Base-by-base conservation (phyloP, 2,113 vertebrate genomes). In the Anguilla rostrata region DNA sequence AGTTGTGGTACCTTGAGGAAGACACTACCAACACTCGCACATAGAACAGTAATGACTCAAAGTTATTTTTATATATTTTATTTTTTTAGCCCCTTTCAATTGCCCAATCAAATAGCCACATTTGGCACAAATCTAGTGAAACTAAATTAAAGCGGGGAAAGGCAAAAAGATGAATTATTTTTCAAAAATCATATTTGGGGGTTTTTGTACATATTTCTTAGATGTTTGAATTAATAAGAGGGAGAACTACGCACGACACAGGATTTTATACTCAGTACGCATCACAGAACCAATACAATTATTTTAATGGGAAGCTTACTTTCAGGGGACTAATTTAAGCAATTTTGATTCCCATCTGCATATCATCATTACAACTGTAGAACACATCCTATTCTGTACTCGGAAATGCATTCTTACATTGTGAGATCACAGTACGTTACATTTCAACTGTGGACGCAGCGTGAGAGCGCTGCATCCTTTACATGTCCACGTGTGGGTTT, bases 1-100 rank as follows among this genome's bases (percentile, higher is more conserved):
- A 39, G 34, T 71, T 49, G 26, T 78, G 71, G 71, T 75, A 49
- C 39, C 66, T 14, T 34, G 41, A 85, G 84, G 84, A 85, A 85
- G 75, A 80, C 84, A 22, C 34, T 15, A 85, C 75, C 43, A 22
- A 80, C 71, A 84, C 84, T 22, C n/a, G 66, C n/a, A 63, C 39
- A 49, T 26, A 57, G 49, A 85, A 80, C 84, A 39, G 75, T 43
- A 75, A n/a, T 80, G 20, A 53, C 46, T 3, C 56, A 41, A 29
- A 2, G 43, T 46, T 53, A 14, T 53, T 14, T 14, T 53, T 12
- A 46, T 34, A 6, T 46, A 15, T 63, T 83, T 34, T 39, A 9
- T 63, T 34, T 22, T 60, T 66, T 15, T 34, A 39, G 53, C 56
- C 71, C 71, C 26, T 12, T 12, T 34, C 12, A 34, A 75, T 75